Evolutionary conservation across 1,140 invertebrate species (phyloP).

Genomic region (Xylocopa sonorina): DNA sequence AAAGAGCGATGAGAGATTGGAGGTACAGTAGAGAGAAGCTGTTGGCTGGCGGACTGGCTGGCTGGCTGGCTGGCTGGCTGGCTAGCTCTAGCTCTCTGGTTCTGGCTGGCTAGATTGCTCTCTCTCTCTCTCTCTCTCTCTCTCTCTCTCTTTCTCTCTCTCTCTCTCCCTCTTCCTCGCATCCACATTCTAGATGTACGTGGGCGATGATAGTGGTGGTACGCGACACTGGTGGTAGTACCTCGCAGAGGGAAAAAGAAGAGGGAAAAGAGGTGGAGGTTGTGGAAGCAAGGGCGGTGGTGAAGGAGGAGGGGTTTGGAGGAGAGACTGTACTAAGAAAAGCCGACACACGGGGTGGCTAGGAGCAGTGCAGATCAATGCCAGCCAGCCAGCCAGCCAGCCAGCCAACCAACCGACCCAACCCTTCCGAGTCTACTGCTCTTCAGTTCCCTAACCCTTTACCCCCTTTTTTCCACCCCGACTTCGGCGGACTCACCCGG

Average conservation of each 20-base stretch:
- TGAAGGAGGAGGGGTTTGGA: slow-evolving; percentile 49
- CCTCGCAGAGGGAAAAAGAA: slow-evolving; percentile 57
- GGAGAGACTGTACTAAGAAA: slow-evolving; percentile 71
- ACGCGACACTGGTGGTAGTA: slow-evolving; percentile 60
- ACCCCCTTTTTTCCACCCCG: slow-evolving; percentile 68
- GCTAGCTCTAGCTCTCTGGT: not conserved
- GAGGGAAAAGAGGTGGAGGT: slow-evolving; percentile 66
- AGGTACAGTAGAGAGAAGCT: slow-evolving; percentile 55
- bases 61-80: slow-evolving; percentile 5
- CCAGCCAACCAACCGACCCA: slow-evolving; percentile 68
- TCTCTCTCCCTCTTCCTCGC: not conserved
- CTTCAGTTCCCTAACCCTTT: slow-evolving; percentile 71
- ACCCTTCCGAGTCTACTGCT: slow-evolving; percentile 72
- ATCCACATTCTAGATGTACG: slow-evolving; percentile 6
- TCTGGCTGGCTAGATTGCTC: slow-evolving; percentile 5
- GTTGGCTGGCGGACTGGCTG: slow-evolving; percentile 49
- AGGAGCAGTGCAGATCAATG: slow-evolving; percentile 75
- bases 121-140: not conserved
- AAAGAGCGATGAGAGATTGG: slow-evolving; percentile 68
- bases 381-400: slow-evolving; percentile 55
- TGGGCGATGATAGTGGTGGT: slow-evolving; percentile 23
- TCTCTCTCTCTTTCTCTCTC: not conserved
- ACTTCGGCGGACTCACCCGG: slow-evolving; percentile 67
- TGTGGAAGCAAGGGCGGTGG: slow-evolving; percentile 50
- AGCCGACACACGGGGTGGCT: slow-evolving; percentile 73